These are phyloP conservation scores for Oceanites oceanicus DNA, from an alignment of 2,113 vertebrate species.

Conservation along the genomic window DNA sequence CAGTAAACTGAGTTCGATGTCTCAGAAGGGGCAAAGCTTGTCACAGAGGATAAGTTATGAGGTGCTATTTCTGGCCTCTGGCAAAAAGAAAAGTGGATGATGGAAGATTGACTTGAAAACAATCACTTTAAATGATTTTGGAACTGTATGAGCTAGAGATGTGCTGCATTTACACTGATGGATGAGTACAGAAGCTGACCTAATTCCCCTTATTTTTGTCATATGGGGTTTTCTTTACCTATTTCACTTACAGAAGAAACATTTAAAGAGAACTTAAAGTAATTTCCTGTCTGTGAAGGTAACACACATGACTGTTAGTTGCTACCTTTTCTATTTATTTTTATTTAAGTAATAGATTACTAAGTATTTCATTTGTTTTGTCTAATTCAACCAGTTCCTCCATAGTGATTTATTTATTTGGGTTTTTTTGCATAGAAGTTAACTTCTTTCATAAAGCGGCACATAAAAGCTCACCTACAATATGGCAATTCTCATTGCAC, in stretches of 20 bases:
- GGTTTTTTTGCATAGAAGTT: background rate
- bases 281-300: background rate
- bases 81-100: background rate
- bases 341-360: background rate
- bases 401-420: background rate
- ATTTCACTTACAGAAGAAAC: background rate
- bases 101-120: constrained; percentile 26
- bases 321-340: background rate
- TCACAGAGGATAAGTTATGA: background rate
- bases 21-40: constrained; percentile 15
- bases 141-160: background rate
- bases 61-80: constrained; percentile 39
- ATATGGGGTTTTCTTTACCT: background rate
- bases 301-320: background rate
- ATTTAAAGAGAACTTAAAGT: background rate
- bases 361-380: background rate
- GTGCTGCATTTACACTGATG: background rate
- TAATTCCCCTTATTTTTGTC: constrained; percentile 8
- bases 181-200: constrained; percentile 9
- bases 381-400: background rate
- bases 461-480: background rate
- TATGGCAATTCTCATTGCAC: background rate
- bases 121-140: constrained; percentile 29
- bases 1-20: background rate
- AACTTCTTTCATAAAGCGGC: background rate